A percentile compares a stretch with the other conserved stretches of the same genome.
These are phyloP conservation scores for Chelidonichthys spinosus DNA, from an alignment of 2,797 vertebrate species.

Conservation along the genomic window DNA sequence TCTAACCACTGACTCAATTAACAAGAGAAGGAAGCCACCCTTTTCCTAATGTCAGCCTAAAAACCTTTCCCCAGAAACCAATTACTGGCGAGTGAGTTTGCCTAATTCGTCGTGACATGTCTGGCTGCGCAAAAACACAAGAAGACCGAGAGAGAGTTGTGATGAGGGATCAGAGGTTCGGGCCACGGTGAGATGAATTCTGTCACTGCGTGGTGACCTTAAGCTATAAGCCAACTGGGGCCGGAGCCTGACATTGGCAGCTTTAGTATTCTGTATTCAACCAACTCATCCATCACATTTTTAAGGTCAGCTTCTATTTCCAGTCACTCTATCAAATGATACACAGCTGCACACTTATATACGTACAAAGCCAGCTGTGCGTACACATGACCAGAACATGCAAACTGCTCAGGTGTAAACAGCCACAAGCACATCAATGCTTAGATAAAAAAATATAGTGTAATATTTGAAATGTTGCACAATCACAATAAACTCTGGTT, in stretches of 20 bases:
- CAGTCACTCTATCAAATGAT: slow-evolving; percentile 79
- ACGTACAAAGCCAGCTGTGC: background rate
- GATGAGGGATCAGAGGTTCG: slow-evolving; percentile 73
- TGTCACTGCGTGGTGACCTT: slow-evolving; percentile 80
- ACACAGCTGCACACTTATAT: slow-evolving; percentile 30
- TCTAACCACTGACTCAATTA: slow-evolving; percentile 75
- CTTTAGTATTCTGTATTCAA: slow-evolving; percentile 79
- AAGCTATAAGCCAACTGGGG: slow-evolving; percentile 79
- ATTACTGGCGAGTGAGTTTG: slow-evolving; percentile 78
- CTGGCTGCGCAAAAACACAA: slow-evolving; percentile 65
- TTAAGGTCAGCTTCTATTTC: slow-evolving; percentile 85
- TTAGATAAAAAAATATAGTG: background rate
- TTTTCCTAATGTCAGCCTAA: slow-evolving; percentile 80
- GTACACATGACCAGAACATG: slow-evolving; percentile 13
- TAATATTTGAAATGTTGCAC: background rate
- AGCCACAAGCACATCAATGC: background rate
- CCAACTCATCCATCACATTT: slow-evolving; percentile 82
- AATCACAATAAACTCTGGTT: slow-evolving; percentile 10
- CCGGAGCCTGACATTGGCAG: slow-evolving; percentile 49
- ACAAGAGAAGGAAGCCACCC: slow-evolving; percentile 67
- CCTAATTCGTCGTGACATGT: slow-evolving; percentile 80
- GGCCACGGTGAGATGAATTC: slow-evolving; percentile 70
- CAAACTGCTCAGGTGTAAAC: slow-evolving; percentile 18
- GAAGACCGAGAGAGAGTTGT: slow-evolving; percentile 59
- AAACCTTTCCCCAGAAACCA: slow-evolving; percentile 82